Conservation (phyloP, 2,113 vertebrate species). For the Anguilla japonica region DNA sequence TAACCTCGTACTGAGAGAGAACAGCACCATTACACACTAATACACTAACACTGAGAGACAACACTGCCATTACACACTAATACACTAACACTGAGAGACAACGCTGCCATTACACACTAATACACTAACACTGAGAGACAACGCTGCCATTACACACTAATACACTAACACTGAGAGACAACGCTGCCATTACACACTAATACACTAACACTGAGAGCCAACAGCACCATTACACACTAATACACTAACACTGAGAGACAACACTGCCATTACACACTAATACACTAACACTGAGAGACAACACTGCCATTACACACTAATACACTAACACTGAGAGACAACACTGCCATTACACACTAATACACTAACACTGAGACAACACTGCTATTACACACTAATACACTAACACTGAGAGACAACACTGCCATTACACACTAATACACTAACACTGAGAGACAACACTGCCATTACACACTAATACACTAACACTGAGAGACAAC, state of each 20-base stretch:
- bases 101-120: neutral
- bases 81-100: constrained; percentile 6
- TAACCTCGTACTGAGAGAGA: constrained; percentile 85
- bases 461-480: constrained; percentile 13
- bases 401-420: constrained; percentile 58
- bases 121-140: neutral
- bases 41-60: neutral
- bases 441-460: neutral
- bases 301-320: neutral
- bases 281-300: constrained; percentile 63
- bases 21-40: constrained; percentile 22
- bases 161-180: neutral
- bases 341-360: constrained; percentile 1
- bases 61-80: constrained; percentile 5
- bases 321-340: neutral
- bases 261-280: neutral
- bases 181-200: neutral
- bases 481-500: neutral
- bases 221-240: neutral
- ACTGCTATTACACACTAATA: neutral
- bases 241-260: neutral
- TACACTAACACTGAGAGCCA: neutral
- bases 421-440: constrained; percentile 12
- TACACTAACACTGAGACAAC: constrained; percentile 4
- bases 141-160: neutral